Conservation (phyloP, 2,113 vertebrate species). For the Leucopsar rothschildi region DNA sequence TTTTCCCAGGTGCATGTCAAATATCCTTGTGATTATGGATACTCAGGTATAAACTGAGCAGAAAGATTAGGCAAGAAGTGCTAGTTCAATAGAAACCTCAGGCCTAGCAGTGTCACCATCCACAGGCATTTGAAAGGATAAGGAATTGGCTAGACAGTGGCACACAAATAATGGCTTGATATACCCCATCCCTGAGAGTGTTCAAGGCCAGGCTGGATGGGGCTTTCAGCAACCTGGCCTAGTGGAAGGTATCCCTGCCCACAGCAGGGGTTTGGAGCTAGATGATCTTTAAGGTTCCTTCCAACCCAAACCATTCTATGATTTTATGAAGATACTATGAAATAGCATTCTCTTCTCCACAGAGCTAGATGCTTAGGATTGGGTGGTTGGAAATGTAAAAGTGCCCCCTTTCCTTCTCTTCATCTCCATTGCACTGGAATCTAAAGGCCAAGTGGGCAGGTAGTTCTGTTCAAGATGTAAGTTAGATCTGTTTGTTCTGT, state of each 20-base stretch:
- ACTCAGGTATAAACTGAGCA: neutral
- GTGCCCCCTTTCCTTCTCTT: neutral
- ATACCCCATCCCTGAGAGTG: neutral
- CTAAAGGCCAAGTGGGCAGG: neutral
- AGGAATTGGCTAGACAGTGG: neutral
- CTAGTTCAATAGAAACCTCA: neutral
- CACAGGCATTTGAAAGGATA: neutral
- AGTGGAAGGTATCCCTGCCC: neutral
- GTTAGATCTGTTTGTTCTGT: neutral
- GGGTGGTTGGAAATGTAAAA: neutral
- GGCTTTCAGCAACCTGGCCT: neutral
- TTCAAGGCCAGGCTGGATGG: neutral
- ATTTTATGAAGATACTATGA: neutral
- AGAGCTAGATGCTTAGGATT: neutral
- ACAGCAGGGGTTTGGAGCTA: neutral
- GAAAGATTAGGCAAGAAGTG: neutral
- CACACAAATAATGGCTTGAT: neutral
- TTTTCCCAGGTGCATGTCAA: neutral
- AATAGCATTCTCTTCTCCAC: neutral
- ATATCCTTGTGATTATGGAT: neutral
- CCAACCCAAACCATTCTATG: neutral
- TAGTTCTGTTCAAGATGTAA: neutral
- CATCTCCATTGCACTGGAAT: neutral
- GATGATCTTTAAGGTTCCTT: neutral
- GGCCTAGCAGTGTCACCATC: neutral